These are phyloP conservation scores for Nymphalis c-album DNA, from an alignment of 2,888 invertebrate genomes.

Conservation along the genomic window DNA sequence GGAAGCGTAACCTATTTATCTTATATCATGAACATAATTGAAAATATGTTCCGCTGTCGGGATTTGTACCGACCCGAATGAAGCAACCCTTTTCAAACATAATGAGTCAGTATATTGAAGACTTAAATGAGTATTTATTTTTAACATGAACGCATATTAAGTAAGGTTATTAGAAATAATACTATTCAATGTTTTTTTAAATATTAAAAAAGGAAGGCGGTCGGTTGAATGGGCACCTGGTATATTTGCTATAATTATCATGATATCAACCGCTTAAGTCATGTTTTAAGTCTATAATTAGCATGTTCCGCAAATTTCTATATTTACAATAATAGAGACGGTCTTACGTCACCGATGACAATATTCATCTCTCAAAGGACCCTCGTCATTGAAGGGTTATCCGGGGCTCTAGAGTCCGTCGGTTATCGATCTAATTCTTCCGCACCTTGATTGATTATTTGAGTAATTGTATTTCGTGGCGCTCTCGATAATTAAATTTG, in stretches of 20 bases:
- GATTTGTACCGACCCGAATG: slow-evolving; percentile 27
- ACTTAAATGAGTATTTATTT: not conserved
- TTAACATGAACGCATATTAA: not conserved
- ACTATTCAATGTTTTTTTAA: no score
- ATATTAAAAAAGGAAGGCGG: no score
- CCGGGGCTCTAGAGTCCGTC: slow-evolving; percentile 22
- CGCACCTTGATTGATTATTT: slow-evolving; percentile 43
- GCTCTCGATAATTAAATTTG: not conserved
- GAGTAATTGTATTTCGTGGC: slow-evolving; percentile 34
- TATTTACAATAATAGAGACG: slow-evolving; percentile 37
- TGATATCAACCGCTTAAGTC: not conserved
- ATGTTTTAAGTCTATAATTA: not conserved
- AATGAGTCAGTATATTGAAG: slow-evolving; percentile 23
- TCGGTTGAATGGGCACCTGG: no score
- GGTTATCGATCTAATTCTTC: slow-evolving; percentile 42
- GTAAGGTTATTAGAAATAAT: no score
- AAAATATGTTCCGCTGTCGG: slow-evolving; percentile 27
- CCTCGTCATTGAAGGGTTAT: slow-evolving; percentile 47
- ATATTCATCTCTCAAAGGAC: slow-evolving; percentile 42
- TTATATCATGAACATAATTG: slow-evolving; percentile 32
- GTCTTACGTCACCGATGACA: slow-evolving; percentile 23
- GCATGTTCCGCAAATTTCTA: not conserved
- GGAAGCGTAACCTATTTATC: slow-evolving; percentile 27
- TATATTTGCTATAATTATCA: no score
- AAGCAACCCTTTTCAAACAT: slow-evolving; percentile 30